Percentiles rank a stretch among this genome's conserved stretches.
Evolutionary conservation across 1,140 invertebrate species (phyloP).

Genomic region (Atopsyche davidsoni): DNA sequence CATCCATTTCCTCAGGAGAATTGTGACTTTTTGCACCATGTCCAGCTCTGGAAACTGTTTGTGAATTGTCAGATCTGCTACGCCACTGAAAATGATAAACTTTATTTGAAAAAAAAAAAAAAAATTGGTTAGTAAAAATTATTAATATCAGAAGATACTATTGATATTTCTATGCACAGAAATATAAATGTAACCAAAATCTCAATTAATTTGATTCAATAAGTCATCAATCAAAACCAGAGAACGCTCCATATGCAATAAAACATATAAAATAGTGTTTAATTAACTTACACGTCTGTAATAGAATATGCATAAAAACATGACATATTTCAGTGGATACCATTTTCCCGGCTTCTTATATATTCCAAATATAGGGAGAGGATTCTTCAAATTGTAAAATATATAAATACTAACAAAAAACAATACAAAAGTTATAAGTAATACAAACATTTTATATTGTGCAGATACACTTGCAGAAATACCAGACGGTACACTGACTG

Average conservation of each 20-base stretch:
- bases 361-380: conserved; percentile 51
- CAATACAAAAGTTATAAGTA: background rate
- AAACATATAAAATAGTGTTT: too few species aligned
- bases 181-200: too few species aligned
- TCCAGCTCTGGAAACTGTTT: conserved; percentile 31
- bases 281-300: conserved; percentile 48
- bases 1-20: conserved; percentile 50
- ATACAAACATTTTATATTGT: background rate
- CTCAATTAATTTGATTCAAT: too few species aligned
- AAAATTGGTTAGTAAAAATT: too few species aligned
- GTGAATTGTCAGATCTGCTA: background rate
- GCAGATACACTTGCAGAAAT: too few species aligned
- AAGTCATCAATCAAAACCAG: too few species aligned
- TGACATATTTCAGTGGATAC: conserved; percentile 56
- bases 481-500: too few species aligned
- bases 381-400: conserved; percentile 32
- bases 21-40: conserved; percentile 44
- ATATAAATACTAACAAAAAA: background rate
- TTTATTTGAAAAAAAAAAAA: too few species aligned
- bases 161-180: too few species aligned
- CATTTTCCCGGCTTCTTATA: conserved; percentile 56
- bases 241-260: too few species aligned
- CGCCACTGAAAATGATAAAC: too few species aligned
- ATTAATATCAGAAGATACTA: too few species aligned
- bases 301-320: conserved; percentile 51